Evolutionary conservation across 2,888 invertebrate species (phyloP).

Genomic region (Phasia obesa): DNA sequence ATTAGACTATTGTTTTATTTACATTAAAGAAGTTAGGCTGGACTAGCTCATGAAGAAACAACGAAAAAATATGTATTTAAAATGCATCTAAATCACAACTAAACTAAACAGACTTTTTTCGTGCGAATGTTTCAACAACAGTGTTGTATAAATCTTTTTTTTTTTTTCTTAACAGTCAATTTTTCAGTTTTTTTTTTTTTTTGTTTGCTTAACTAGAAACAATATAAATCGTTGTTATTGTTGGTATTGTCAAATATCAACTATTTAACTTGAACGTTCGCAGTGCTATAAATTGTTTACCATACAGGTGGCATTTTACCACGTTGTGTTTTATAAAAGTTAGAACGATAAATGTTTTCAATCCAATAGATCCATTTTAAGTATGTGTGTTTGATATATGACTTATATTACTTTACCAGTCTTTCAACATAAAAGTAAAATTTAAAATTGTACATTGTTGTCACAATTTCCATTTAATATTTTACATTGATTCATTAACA

Average conservation of each 20-base stretch:
- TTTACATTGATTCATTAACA: constrained; percentile 63
- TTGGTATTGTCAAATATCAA: constrained; percentile 8
- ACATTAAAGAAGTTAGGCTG: no score
- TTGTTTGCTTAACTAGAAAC: not conserved
- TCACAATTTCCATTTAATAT: constrained; percentile 27
- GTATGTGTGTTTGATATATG: not conserved
- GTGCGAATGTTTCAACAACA: constrained; percentile 4
- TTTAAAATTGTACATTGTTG: constrained; percentile 26
- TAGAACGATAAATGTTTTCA: constrained; percentile 20
- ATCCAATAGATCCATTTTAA: constrained; percentile 16
- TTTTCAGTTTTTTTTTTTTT: not conserved
- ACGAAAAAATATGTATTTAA: no score
- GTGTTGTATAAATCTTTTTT: not conserved
- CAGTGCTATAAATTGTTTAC: constrained; percentile 45
- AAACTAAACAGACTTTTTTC: not conserved
- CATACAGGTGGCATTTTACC: not conserved
- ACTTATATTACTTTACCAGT: not conserved
- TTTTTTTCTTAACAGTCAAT: not conserved
- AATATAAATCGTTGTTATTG: constrained; percentile 11
- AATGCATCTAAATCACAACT: not conserved
- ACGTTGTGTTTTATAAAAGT: not conserved
- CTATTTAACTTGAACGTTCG: constrained; percentile 32
- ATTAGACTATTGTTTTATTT: no score
- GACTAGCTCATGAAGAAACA: no score
- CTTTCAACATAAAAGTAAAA: not conserved